Percentiles rank a stretch among this genome's conserved stretches.
Conservation (phyloP, 1,140 invertebrate genomes). For the Megathymus violae region DNA sequence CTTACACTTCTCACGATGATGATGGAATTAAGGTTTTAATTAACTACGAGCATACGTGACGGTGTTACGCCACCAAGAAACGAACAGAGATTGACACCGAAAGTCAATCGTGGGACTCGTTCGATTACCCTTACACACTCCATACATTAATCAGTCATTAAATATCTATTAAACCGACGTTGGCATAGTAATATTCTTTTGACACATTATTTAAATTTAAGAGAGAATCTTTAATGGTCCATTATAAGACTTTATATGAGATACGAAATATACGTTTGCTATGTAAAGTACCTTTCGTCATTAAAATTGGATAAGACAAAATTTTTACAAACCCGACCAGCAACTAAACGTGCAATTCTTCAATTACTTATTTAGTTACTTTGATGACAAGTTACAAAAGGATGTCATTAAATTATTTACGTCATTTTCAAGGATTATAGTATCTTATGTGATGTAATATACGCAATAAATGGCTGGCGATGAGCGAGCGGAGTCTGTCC, state of each 20-base stretch:
- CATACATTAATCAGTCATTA: constrained; percentile 40
- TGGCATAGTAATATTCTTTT: constrained; percentile 38
- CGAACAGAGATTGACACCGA: constrained; percentile 28
- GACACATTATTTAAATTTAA: constrained; percentile 5
- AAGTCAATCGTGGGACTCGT: constrained; percentile 41
- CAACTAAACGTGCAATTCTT: too few species aligned
- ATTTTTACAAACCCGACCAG: too few species aligned
- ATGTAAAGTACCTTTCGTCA: too few species aligned
- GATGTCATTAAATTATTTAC: background rate
- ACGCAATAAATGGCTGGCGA: constrained; percentile 19
- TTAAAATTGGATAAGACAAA: too few species aligned
- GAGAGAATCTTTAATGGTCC: too few species aligned
- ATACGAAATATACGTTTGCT: too few species aligned
- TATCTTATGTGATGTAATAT: constrained; percentile 28
- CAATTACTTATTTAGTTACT: background rate
- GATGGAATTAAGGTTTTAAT: constrained; percentile 26
- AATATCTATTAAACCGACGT: constrained; percentile 47
- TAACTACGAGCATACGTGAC: constrained; percentile 20
- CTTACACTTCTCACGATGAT: constrained; percentile 20
- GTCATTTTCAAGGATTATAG: constrained; percentile 5
- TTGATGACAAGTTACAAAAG: background rate
- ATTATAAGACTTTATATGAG: too few species aligned
- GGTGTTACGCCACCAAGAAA: constrained; percentile 26
- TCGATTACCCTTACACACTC: constrained; percentile 36
- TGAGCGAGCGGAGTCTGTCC: constrained; percentile 9